These are phyloP conservation scores for Melanogrammus aeglefinus DNA, from an alignment of 2,797 vertebrate species.

Conservation along the genomic window DNA sequence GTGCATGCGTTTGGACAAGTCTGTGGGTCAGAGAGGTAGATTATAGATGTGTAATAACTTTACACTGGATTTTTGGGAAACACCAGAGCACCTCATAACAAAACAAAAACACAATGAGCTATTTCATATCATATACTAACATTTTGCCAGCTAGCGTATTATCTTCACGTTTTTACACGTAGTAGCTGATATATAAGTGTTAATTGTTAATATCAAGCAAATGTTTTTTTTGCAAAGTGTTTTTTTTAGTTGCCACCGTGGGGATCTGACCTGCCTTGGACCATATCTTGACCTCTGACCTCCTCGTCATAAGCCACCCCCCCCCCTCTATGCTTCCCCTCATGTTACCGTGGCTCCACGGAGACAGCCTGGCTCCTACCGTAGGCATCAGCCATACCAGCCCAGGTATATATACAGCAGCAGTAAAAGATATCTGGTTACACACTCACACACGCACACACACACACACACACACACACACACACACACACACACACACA, in stretches of 20 bases:
- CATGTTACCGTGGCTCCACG: conserved; percentile 29
- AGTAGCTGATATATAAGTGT: neutral
- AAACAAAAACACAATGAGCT: neutral
- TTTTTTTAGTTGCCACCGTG: neutral
- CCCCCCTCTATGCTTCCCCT: neutral
- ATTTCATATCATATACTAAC: neutral
- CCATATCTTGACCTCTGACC: conserved; percentile 15
- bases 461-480: too few species aligned
- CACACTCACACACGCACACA: conserved; percentile 12
- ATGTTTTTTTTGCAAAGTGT: neutral
- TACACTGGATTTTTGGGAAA: conserved; percentile 46
- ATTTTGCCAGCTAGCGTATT: neutral
- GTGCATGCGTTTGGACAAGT: conserved; percentile 25
- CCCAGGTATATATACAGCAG: conserved; percentile 58
- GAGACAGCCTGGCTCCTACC: conserved; percentile 34
- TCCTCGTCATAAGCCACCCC: conserved; percentile 14
- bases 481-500: too few species aligned
- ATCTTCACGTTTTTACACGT: too few species aligned
- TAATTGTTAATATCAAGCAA: too few species aligned
- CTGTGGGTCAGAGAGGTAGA: conserved; percentile 14
- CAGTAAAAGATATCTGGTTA: conserved; percentile 46
- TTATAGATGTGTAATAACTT: conserved; percentile 50
- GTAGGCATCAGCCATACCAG: conserved; percentile 20
- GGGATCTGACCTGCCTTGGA: neutral
- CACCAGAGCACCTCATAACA: neutral